Evolutionary conservation across 2,797 vertebrate genomes (phyloP).

Genomic region (Gymnoscopelus microlampas): DNA sequence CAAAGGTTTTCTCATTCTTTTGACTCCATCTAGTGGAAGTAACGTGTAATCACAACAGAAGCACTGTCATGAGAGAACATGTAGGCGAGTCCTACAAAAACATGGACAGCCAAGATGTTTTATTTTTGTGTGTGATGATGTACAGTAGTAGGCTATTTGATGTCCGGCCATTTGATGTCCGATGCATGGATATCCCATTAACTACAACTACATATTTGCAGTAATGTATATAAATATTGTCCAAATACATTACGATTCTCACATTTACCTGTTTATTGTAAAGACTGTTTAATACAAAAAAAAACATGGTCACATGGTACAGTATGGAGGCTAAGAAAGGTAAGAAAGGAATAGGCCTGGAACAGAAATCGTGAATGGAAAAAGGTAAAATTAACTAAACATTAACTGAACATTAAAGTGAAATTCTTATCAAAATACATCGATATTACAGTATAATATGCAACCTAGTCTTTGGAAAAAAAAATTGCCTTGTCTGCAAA

Average conservation of each 20-base stretch:
- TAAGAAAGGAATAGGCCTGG: constrained; percentile 33
- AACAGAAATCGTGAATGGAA: constrained; percentile 57
- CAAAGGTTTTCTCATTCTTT: neutral
- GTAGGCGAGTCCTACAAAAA: no score
- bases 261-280: constrained; percentile 86
- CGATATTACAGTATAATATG: constrained; percentile 38
- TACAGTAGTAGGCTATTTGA: no score
- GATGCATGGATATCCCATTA: no score
- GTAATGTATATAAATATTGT: no score
- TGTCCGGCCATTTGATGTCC: no score
- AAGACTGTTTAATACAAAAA: constrained; percentile 95
- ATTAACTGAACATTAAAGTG: constrained; percentile 82
- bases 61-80: no score
- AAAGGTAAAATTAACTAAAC: constrained; percentile 73
- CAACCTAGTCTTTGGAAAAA: constrained; percentile 61
- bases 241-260: constrained; percentile 31
- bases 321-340: constrained; percentile 75
- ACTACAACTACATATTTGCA: no score
- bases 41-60: constrained; percentile 5
- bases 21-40: constrained; percentile 65
- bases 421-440: constrained; percentile 75
- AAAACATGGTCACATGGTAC: constrained; percentile 79
- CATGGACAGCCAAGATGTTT: no score
- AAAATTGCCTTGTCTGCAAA: constrained; percentile 24
- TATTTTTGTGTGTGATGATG: no score